These are phyloP conservation scores for Sminthurides bifidus DNA, from an alignment of 1,140 invertebrate genomes.

Conservation along the genomic window DNA sequence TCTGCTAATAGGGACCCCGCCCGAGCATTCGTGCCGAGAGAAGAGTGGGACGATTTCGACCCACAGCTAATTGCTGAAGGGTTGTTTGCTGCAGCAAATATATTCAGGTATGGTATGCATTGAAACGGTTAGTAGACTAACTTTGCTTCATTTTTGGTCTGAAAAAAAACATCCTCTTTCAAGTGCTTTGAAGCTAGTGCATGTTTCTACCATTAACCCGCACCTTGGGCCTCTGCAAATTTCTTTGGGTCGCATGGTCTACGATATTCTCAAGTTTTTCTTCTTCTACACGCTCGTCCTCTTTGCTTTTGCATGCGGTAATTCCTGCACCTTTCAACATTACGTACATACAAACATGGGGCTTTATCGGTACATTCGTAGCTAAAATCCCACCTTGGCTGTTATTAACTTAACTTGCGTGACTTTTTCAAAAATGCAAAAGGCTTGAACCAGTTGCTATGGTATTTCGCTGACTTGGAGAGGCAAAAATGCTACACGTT, in stretches of 20 bases:
- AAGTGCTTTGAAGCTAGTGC: slow-evolving; percentile 72
- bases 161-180: slow-evolving; percentile 33
- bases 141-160: neutral
- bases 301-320: slow-evolving; percentile 70
- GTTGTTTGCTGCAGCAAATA: slow-evolving; percentile 85
- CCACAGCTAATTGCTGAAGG: slow-evolving; percentile 87
- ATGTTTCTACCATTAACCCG: slow-evolving; percentile 82
- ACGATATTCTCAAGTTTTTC: slow-evolving; percentile 78
- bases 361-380: too few species aligned
- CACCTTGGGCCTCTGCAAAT: slow-evolving; percentile 77
- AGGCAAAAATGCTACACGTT: slow-evolving; percentile 57
- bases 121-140: neutral
- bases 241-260: slow-evolving; percentile 69
- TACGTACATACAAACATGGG: slow-evolving; percentile 10
- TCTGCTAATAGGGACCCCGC: slow-evolving; percentile 44
- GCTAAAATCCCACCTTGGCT: too few species aligned
- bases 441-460: slow-evolving; percentile 70
- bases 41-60: slow-evolving; percentile 87
- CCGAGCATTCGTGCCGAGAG: slow-evolving; percentile 60
- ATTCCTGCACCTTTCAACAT: slow-evolving; percentile 22
- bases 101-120: slow-evolving; percentile 54
- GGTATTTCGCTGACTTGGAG: slow-evolving; percentile 78
- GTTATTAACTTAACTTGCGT: too few species aligned
- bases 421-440: too few species aligned
- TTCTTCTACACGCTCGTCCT: slow-evolving; percentile 71